Evolutionary conservation across 2,797 vertebrate genomes (phyloP), one percentile per base, ranked within the genome.

Genomic region (Eptatretus atami): DNA sequence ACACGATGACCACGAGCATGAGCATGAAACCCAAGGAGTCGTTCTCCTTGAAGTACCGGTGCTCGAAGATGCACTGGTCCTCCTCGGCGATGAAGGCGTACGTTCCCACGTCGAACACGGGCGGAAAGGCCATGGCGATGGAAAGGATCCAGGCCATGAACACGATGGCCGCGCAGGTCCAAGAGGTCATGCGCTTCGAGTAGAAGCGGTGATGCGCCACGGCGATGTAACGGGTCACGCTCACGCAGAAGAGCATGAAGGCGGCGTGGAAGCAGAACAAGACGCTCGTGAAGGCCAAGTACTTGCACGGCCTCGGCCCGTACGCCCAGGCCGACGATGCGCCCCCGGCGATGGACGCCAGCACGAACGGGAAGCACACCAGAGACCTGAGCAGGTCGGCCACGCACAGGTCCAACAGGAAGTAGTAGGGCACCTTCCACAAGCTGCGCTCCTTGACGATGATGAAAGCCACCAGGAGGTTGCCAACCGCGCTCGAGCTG

Each of bases 71-170:
- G 74, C 92, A 98, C 76, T 98, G 92, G 77, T 94, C 87, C 79
- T 98, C 92, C 78, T 96, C 87, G 60, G 81, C 80, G 75, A 98
- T 96, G 69, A 98, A 98, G 1, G 86, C 88, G 73, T 98, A 96
- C 65, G 92, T 98, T 72, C 92, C 92, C 73, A 98, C 92, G 53
- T 98, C 92, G 72, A 98, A 77, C 72, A 98, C 92, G 11, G 92
- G 92, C 63, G 92, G 92, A 68, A 98, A 98, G 9, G 92, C 92
- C 92, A 98, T 98, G 66, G 92, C 92, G 75, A 98, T 86, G 6
- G 92, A 96, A 73, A 98, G 74, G 68, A 90, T 98, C 92, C 92
- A 98, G 75, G 96, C 92, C 92, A 98, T 98, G 79, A 88, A 96
- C 75, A 98, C 85, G 69, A 98, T 84, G 1, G 92, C 92, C 73